Evolutionary conservation across 2,888 invertebrate species (phyloP), one percentile per base, ranked within the genome.

Genomic region (Enchytraeus crypticus): DNA sequence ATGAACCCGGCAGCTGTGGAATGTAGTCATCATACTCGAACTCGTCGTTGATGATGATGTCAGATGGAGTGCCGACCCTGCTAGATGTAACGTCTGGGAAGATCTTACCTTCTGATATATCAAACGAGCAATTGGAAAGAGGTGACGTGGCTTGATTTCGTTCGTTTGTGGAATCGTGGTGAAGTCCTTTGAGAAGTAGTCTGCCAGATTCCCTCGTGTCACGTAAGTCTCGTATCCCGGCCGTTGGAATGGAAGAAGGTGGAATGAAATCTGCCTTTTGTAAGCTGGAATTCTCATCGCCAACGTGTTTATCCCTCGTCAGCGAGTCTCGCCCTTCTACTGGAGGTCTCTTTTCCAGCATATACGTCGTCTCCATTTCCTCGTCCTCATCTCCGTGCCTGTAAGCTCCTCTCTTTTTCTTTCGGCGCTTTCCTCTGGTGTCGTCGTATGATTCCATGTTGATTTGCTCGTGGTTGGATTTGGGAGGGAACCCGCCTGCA

Each of bases 1-100:
- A 64, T 18, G 66, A 64, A 4, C 67, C 68, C 8, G 69, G 69
- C 43, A 69, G 33, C 2, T 66, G 57, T 5, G 65, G 62, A 2
- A 68, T 54, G 57, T 69, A 69, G 59, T 69, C 69, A 46, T 69
- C 69, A 55, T 69, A 69, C 53, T 69, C 69, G 47, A 66, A 69
- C 33, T 66, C 68, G 23, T 62, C 59, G 18, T 60, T 55, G 23
- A 61, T 53, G 27, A 55, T 53, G 34, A 61, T 46, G 26, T 66
- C 65, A 14, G 61, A 55, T n/a, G 66, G 66, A 29, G 64, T 62
- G 11, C 51, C 45, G 23, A 46, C 43, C 5, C 59, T n/a, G 26
- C 11, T 34, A 5, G 43, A 14, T 11, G n/a, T 11, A 38, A 38
- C 18, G 18, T 38, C 38, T 18, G 38, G 38, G 38, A 55, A 26